These are phyloP conservation scores for Drosophila tripunctata DNA, from an alignment of 2,888 invertebrate species.

Conservation along the genomic window DNA sequence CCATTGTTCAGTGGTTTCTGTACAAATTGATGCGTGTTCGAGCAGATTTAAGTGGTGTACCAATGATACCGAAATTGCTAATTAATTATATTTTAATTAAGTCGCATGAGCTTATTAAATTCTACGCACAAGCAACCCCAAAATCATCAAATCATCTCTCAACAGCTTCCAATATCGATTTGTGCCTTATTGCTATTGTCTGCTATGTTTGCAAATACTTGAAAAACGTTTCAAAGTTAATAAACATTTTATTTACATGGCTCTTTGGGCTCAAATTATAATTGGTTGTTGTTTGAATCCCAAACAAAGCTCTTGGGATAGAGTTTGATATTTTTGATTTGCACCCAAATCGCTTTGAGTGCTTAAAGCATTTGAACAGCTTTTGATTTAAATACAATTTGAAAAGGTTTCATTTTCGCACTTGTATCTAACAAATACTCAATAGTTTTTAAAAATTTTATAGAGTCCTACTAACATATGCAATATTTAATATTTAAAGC, in stretches of 20 bases:
- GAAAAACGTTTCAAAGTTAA: constrained; percentile 64
- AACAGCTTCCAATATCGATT: constrained; percentile 18
- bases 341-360: too few relatives aligned
- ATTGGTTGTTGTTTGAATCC: not conserved
- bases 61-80: constrained; percentile 38
- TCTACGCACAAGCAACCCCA: constrained; percentile 31
- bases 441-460: too few relatives aligned
- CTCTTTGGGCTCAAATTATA: not conserved
- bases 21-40: constrained; percentile 2
- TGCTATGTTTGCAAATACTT: not conserved
- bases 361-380: too few relatives aligned
- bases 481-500: too few relatives aligned
- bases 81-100: constrained; percentile 74
- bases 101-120: constrained; percentile 55
- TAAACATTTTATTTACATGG: constrained; percentile 66
- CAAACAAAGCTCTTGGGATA: not conserved
- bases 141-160: constrained; percentile 23
- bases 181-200: constrained; percentile 24
- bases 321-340: too few relatives aligned
- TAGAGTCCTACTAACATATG: too few relatives aligned
- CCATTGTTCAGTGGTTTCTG: constrained; percentile 1
- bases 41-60: constrained; percentile 34
- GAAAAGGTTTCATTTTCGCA: too few relatives aligned
- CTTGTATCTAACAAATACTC: too few relatives aligned
- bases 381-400: too few relatives aligned